phyloP scores from a whole-genome alignment of 2,888 invertebrate species.

The Caenorhabditis sp. region DNA sequence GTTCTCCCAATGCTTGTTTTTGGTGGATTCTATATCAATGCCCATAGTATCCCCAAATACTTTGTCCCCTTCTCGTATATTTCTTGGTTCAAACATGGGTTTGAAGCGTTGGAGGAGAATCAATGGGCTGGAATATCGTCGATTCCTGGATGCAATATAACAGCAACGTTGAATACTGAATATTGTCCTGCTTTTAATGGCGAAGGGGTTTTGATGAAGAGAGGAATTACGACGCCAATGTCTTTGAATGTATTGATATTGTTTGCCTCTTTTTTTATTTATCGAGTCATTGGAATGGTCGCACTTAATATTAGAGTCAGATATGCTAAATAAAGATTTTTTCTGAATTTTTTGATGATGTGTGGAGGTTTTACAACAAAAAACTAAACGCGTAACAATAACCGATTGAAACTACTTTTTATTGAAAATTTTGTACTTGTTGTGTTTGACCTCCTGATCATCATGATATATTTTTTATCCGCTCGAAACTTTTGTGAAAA shows the following conservation, averaged over 20 bases:
- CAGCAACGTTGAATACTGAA: not conserved
- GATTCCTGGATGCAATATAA: not conserved
- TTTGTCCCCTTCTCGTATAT: conserved; percentile 49
- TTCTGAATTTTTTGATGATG: not conserved
- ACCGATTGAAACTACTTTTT: too few relatives aligned
- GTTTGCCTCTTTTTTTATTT: conserved; percentile 43
- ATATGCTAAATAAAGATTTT: conserved; percentile 42
- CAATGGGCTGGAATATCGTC: conserved; percentile 50
- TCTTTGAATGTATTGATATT: conserved; percentile 38
- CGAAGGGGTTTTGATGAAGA: conserved; percentile 34
- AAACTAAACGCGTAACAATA: too few relatives aligned
- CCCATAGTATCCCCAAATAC: conserved; percentile 54
- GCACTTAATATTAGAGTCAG: conserved; percentile 46
- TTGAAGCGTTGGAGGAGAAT: conserved; percentile 60
- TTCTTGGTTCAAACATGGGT: conserved; percentile 65
- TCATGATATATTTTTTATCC: too few relatives aligned
- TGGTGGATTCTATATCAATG: conserved; percentile 61
- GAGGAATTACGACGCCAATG: conserved; percentile 44
- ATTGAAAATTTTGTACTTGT: too few relatives aligned
- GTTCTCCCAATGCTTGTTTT: conserved; percentile 62
- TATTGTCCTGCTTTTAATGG: conserved; percentile 50
- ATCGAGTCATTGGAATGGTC: conserved; percentile 49
- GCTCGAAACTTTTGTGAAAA: too few relatives aligned
- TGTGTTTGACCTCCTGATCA: too few relatives aligned
- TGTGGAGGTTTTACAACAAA: too few relatives aligned